Evolutionary conservation across 2,888 invertebrate species (phyloP).

Genomic region (Apantesis nais): DNA sequence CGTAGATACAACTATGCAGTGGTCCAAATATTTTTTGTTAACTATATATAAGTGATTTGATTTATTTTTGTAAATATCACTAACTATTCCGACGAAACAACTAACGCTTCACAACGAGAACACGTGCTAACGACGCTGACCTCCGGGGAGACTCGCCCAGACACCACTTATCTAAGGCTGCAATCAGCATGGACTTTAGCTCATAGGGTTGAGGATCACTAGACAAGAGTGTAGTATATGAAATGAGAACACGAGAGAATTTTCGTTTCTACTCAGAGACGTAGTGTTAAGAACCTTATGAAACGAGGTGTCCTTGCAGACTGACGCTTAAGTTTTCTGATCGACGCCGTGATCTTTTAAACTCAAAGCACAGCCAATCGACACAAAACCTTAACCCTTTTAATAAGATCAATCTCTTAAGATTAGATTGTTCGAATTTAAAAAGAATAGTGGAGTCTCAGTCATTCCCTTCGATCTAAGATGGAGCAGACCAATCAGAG

Average conservation of each 20-base stretch:
- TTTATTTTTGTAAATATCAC: slow-evolving; percentile 64
- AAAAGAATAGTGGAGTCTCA: slow-evolving; percentile 2
- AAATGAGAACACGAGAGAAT: not conserved
- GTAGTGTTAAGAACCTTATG: not conserved
- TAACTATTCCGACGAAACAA: slow-evolving; percentile 69
- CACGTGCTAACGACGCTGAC: slow-evolving; percentile 12
- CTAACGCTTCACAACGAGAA: slow-evolving; percentile 75
- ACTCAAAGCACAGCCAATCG: not conserved
- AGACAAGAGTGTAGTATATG: not conserved
- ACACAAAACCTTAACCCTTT: not conserved
- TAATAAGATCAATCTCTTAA: not conserved
- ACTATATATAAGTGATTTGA: slow-evolving; percentile 52
- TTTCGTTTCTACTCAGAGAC: not conserved
- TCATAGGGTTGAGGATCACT: not conserved
- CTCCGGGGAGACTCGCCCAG: not conserved
- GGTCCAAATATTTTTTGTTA: slow-evolving; percentile 67
- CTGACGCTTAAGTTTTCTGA: not conserved
- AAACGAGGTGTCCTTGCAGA: not conserved
- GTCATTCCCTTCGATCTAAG: slow-evolving; percentile 4
- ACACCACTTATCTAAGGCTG: not conserved
- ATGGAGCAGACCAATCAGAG: slow-evolving; percentile 21
- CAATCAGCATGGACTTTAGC: not conserved
- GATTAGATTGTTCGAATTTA: not conserved
- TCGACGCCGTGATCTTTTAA: not conserved
- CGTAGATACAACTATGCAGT: slow-evolving; percentile 75